A percentile compares a stretch with the other conserved stretches of the same genome.
phyloP scores from a whole-genome alignment of 2,888 invertebrate genomes.

The Pristionchus maxplancki region DNA sequence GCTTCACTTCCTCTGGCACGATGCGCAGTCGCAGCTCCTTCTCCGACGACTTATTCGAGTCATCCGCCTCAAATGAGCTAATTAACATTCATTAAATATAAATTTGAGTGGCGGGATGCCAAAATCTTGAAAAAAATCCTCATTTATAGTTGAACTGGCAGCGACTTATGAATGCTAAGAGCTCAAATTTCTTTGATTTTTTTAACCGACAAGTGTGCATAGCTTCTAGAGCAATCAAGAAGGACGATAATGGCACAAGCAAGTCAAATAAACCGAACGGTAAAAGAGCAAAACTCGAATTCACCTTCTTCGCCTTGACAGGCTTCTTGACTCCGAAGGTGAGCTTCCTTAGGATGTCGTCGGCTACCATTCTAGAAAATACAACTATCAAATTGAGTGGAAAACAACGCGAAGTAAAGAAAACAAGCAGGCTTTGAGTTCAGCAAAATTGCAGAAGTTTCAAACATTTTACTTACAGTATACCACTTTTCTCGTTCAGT shows the following conservation, averaged over 20 bases:
- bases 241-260: no score
- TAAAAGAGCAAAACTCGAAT: not conserved
- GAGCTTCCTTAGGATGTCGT: conserved; percentile 30
- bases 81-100: not conserved
- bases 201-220: no score
- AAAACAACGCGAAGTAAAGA: not conserved
- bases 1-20: conserved; percentile 54
- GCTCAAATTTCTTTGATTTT: no score
- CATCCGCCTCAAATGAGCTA: not conserved
- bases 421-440: not conserved
- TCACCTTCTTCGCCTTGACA: not conserved
- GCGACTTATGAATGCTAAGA: no score
- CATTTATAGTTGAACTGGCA: no score
- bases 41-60: not conserved
- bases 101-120: no score
- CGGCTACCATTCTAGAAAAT: not conserved
- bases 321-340: conserved; percentile 56
- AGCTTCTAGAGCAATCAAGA: no score
- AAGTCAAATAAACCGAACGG: no score
- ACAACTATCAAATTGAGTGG: not conserved
- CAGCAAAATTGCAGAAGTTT: not conserved
- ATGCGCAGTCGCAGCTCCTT: conserved; percentile 50
- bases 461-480: not conserved
- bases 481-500: not conserved
- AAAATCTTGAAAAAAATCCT: no score